Base-by-base conservation (phyloP, 92 coral and sea anemone genomes). In the Umimayanthus kanabou region DNA sequence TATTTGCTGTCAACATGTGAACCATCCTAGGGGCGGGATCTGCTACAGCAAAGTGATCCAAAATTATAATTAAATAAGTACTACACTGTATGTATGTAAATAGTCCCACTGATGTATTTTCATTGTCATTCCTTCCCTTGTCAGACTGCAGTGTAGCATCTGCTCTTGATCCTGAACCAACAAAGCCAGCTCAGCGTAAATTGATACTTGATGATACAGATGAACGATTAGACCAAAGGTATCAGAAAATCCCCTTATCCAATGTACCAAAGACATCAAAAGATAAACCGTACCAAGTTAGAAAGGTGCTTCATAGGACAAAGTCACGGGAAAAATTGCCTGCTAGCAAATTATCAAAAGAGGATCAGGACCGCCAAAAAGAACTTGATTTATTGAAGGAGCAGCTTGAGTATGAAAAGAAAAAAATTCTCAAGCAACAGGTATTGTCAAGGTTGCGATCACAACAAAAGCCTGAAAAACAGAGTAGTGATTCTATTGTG, bases 391-490 rank as follows among this genome's bases (percentile, higher is more conserved):
- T 85, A 61, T 81, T 91, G 85, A 91, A 89, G 76, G 87, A 91
- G 87, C 91, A 93, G 57, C 78, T 95, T 9, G 88, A 90, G 70
- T 88, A 90, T 57, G 96, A 93, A 82, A 95, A 95, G 82, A 92
- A 92, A 84, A 95, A 90, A 81, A 37, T 82, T 23, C 88, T 95
- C 58, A 93, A 91, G 43, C 96, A 93, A 23, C 94, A 95, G 80
- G 98, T 93, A 72, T 64, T 95, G 57, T 81, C 91, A 76, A 81
- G 98, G 85, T 88, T 95, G 50, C 94, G 91, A 45, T 88, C 79
- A 53, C 90, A 74, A 37, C 86, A 85, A 47, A 85, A 45, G 77
- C 89, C 69, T 16, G 81, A 81, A 15, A 80, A 45, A 33, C 72
- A 79, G 30, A 89, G 74, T 47, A 45, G 39, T 30, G 66, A 14